Evolutionary conservation across 2,797 vertebrate species (phyloP).

Genomic region (Iguana delicatissima): DNA sequence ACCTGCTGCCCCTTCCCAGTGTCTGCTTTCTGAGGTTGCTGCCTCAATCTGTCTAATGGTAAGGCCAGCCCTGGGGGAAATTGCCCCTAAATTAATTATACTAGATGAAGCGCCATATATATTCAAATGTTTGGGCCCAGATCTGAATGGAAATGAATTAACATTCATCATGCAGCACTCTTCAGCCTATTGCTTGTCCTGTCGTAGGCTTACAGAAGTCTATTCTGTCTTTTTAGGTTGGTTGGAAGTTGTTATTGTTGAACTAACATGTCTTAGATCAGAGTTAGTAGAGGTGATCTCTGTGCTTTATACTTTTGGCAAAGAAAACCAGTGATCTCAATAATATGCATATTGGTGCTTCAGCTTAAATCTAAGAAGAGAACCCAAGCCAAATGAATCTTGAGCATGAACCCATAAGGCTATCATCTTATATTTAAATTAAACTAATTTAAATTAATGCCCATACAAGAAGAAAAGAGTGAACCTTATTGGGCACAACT

Average conservation of each 20-base stretch:
- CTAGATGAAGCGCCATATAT: neutral
- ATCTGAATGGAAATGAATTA: neutral
- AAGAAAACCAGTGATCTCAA: neutral
- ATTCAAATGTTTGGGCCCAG: no score
- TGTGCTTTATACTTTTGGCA: neutral
- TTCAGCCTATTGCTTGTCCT: neutral
- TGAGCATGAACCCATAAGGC: neutral
- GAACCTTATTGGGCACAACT: constrained; percentile 29
- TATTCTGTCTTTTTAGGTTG: neutral
- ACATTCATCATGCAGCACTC: neutral
- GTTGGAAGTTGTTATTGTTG: neutral
- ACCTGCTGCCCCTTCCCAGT: neutral
- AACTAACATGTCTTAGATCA: neutral
- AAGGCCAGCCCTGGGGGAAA: neutral
- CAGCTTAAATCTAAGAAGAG: constrained; percentile 19
- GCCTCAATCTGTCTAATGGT: neutral
- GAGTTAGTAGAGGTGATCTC: neutral
- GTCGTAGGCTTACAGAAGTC: neutral
- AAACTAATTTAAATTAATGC: neutral
- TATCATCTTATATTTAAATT: neutral
- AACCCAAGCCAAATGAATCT: neutral
- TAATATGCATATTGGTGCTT: constrained; percentile 1
- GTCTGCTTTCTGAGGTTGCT: neutral
- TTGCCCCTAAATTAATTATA: neutral
- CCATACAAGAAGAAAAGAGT: constrained; percentile 17